Conservation (phyloP, 2,888 invertebrate species). For the Pycnomerus fuliginosus region DNA sequence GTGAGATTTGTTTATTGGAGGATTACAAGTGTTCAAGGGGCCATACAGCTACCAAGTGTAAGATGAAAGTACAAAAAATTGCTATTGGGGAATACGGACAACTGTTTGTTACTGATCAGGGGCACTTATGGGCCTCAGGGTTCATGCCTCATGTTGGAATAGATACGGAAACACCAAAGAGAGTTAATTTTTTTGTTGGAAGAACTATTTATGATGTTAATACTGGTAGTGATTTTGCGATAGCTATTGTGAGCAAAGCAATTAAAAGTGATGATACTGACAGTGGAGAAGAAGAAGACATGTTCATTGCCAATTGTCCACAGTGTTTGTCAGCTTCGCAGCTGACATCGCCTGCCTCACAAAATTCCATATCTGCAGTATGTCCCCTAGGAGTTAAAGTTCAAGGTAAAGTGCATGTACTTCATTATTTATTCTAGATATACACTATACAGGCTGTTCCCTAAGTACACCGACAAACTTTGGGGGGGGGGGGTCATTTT, state of each 20-base stretch:
- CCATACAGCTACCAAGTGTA: conserved; percentile 60
- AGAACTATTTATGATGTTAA: conserved; percentile 68
- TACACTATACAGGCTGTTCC: too few species aligned
- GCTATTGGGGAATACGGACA: conserved; percentile 63
- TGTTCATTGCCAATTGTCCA: conserved; percentile 66
- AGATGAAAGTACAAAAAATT: conserved; percentile 63
- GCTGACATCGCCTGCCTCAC: conserved; percentile 60
- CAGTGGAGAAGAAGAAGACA: conserved; percentile 62
- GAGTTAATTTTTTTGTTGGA: conserved; percentile 68
- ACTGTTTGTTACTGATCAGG: conserved; percentile 65
- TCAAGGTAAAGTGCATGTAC: conserved; percentile 49
- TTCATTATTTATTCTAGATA: background rate
- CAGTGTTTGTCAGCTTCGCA: conserved; percentile 62
- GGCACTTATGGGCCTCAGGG: conserved; percentile 71
- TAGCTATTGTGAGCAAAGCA: conserved; percentile 67
- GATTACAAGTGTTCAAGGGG: conserved; percentile 67
- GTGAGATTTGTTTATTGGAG: conserved; percentile 64
- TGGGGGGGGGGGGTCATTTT: too few species aligned
- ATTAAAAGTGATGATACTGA: conserved; percentile 49
- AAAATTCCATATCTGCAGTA: conserved; percentile 63
- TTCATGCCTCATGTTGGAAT: conserved; percentile 67
- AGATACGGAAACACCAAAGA: conserved; percentile 60
- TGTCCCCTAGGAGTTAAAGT: conserved; percentile 64
- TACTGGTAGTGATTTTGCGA: conserved; percentile 77
- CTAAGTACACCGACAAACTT: too few species aligned